These are phyloP conservation scores for Amphiduros pacificus DNA, from an alignment of 2,888 invertebrate species.

Conservation along the genomic window DNA sequence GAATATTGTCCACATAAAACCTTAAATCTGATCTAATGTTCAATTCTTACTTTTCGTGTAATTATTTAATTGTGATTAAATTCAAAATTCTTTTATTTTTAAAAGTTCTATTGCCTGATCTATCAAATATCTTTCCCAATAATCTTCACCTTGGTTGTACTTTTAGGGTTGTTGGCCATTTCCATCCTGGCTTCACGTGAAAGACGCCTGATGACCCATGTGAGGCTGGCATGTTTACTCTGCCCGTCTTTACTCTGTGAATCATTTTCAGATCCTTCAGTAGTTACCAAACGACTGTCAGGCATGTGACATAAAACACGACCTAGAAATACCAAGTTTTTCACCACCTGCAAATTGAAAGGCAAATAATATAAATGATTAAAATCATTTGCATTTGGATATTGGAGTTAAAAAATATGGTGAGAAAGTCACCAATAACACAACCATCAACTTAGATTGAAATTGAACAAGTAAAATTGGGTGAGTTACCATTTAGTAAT, in stretches of 20 bases:
- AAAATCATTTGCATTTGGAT: too few species aligned
- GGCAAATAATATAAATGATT: too few species aligned
- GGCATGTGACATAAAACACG: constrained; percentile 55
- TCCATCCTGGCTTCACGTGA: constrained; percentile 78
- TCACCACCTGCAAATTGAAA: constrained; percentile 68
- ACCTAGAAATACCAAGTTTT: constrained; percentile 72
- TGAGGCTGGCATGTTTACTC: constrained; percentile 28
- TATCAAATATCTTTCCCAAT: too few species aligned
- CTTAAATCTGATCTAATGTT: too few species aligned
- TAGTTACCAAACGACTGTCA: constrained; percentile 3
- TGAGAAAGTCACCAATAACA: too few species aligned
- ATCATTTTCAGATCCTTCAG: constrained; percentile 6
- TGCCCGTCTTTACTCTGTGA: constrained; percentile 16
- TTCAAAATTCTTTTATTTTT: too few species aligned
- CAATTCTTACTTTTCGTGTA: too few species aligned
- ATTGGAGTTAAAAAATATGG: too few species aligned
- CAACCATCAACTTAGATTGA: too few species aligned
- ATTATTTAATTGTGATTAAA: too few species aligned
- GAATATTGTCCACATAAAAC: too few species aligned
- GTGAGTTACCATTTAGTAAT: not conserved
- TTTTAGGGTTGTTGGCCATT: constrained; percentile 72
- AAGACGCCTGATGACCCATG: constrained; percentile 68
- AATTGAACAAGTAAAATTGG: not conserved
- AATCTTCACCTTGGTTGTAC: constrained; percentile 72
- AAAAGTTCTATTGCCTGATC: too few species aligned